Evolutionary conservation across 2,888 invertebrate genomes (phyloP).

Genomic region (Acleris cristana): DNA sequence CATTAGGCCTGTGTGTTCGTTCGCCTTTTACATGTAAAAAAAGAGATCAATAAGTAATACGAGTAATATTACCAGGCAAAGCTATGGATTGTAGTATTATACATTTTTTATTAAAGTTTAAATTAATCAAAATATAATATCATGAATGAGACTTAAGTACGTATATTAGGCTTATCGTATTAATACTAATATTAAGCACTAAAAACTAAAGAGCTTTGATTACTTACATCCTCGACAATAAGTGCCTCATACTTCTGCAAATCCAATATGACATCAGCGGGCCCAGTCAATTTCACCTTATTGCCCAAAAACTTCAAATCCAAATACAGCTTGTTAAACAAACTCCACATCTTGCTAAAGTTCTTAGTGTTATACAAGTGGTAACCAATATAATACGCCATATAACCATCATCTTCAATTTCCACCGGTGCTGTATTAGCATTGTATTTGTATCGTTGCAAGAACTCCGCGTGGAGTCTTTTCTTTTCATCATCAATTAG

Average conservation of each 20-base stretch:
- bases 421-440: conserved; percentile 78
- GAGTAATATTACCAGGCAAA: too few relatives aligned
- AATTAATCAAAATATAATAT: too few relatives aligned
- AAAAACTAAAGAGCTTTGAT: neutral
- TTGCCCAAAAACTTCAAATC: conserved; percentile 88
- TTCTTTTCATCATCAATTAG: conserved; percentile 67
- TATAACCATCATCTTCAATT: conserved; percentile 88
- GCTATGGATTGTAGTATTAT: too few relatives aligned
- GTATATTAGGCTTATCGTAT: too few relatives aligned
- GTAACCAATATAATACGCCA: conserved; percentile 88
- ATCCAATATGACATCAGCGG: conserved; percentile 88
- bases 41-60: too few relatives aligned
- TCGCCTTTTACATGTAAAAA: too few relatives aligned
- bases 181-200: too few relatives aligned
- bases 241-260: conserved; percentile 85
- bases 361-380: conserved; percentile 85
- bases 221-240: conserved; percentile 82
- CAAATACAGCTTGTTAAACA: conserved; percentile 85
- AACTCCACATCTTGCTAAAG: conserved; percentile 66
- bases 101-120: too few relatives aligned
- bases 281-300: conserved; percentile 87
- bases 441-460: conserved; percentile 83
- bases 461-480: conserved; percentile 82
- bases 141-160: too few relatives aligned
- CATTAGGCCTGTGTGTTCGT: too few relatives aligned